Evolutionary conservation across 2,797 vertebrate genomes (phyloP).

Genomic region (Myiotriccus ornatus): DNA sequence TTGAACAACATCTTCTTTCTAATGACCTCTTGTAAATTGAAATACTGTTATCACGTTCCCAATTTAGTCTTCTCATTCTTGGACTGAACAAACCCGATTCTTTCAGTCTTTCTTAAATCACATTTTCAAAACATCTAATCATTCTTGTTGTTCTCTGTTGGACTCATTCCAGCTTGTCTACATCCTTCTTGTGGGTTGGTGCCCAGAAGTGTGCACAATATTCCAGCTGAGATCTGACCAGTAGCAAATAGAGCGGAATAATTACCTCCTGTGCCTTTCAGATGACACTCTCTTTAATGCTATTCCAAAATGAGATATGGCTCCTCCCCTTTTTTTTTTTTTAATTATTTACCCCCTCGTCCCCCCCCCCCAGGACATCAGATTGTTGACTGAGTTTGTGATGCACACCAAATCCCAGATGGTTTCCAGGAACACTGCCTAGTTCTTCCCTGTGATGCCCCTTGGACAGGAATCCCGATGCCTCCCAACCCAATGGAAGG

Average conservation of each 20-base stretch:
- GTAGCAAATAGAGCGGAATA: conserved; percentile 49
- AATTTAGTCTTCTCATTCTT: conserved; percentile 40
- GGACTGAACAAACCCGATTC: conserved; percentile 29
- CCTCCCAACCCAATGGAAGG: background rate
- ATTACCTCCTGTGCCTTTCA: conserved; percentile 46
- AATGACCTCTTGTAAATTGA: background rate
- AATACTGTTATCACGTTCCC: conserved; percentile 17
- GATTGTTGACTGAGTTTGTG: background rate
- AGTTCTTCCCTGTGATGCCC: background rate
- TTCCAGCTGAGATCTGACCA: conserved; percentile 63
- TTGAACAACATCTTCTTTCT: conserved; percentile 2
- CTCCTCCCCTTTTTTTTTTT: background rate
- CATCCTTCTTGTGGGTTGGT: conserved; percentile 46
- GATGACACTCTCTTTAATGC: background rate
- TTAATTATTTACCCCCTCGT: too few species aligned
- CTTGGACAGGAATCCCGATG: background rate
- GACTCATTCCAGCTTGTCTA: conserved; percentile 52
- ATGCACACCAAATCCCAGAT: background rate
- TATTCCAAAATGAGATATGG: background rate
- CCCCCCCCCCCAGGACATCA: background rate
- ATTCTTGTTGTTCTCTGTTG: conserved; percentile 56
- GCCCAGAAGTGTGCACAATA: conserved; percentile 53
- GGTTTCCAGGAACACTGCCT: background rate
- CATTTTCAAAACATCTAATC: conserved; percentile 60
- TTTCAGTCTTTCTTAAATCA: conserved; percentile 56